These are phyloP conservation scores for Nymphalis polychloros DNA, from an alignment of 2,888 invertebrate genomes.

Conservation along the genomic window DNA sequence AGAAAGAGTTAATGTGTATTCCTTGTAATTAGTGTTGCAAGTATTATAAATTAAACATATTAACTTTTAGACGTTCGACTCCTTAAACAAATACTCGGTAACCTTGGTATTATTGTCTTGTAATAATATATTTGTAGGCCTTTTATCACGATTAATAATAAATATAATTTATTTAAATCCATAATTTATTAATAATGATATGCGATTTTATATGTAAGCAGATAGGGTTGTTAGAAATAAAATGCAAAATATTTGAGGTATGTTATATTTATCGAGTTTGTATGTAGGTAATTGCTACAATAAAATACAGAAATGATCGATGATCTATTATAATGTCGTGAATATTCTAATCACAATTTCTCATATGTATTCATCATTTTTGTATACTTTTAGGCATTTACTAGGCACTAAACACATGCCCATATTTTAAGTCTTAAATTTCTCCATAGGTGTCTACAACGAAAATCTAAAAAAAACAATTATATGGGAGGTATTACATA, in stretches of 20 bases:
- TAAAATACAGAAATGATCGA: conserved; percentile 79
- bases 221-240: conserved; percentile 28
- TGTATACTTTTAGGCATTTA: conserved; percentile 78
- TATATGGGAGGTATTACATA: background rate
- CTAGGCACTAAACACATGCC: conserved; percentile 71
- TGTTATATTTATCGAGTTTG: conserved; percentile 81
- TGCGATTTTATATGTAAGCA: background rate
- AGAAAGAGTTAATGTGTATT: no score
- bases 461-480: conserved; percentile 21
- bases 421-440: conserved; percentile 70
- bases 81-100: no score
- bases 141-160: no score
- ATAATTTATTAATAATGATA: no score
- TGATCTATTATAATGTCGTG: conserved; percentile 75
- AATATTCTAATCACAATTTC: conserved; percentile 76
- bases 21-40: no score
- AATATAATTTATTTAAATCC: no score
- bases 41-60: no score
- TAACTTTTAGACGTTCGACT: no score
- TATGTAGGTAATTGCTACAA: conserved; percentile 81
- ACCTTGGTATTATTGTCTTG: no score
- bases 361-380: conserved; percentile 75
- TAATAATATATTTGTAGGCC: no score
- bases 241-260: conserved; percentile 74
- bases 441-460: conserved; percentile 72